A percentile compares a stretch with the other conserved stretches of the same genome.
These are phyloP conservation scores for Sepiola atlantica DNA, from an alignment of 2,888 invertebrate species.

Conservation along the genomic window DNA sequence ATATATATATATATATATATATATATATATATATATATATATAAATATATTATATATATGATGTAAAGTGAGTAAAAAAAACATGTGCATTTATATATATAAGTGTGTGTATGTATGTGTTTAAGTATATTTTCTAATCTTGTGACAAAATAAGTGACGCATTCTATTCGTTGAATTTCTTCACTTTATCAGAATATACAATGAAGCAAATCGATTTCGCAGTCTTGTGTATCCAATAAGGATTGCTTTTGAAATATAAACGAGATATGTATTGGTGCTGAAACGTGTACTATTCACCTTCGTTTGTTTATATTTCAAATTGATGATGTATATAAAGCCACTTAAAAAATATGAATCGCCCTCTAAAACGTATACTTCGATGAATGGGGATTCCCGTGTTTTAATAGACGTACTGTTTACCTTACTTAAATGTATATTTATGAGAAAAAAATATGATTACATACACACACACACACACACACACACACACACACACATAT, in stretches of 20 bases:
- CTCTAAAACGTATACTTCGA: background rate
- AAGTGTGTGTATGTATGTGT: background rate
- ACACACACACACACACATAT: background rate
- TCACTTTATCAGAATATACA: background rate
- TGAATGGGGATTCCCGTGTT: background rate
- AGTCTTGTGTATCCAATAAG: background rate
- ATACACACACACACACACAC: background rate
- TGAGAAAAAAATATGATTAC: too few relatives aligned
- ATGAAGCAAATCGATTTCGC: background rate
- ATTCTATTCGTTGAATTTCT: background rate
- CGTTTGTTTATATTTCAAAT: background rate
- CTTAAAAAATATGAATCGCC: background rate
- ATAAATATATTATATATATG: too few relatives aligned
- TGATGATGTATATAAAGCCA: background rate
- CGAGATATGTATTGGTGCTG: background rate
- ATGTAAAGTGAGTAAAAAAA: too few relatives aligned
- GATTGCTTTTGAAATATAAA: background rate
- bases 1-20: background rate
- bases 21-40: conserved; percentile 24
- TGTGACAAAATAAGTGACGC: too few relatives aligned
- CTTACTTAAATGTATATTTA: too few relatives aligned
- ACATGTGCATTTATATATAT: background rate
- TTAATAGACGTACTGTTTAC: too few relatives aligned
- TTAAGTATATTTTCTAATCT: background rate
- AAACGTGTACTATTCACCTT: background rate